A percentile compares a stretch with the other conserved stretches of the same genome.
Evolutionary conservation across 2,797 vertebrate genomes (phyloP).

Genomic region (Thalassophryne amazonica): DNA sequence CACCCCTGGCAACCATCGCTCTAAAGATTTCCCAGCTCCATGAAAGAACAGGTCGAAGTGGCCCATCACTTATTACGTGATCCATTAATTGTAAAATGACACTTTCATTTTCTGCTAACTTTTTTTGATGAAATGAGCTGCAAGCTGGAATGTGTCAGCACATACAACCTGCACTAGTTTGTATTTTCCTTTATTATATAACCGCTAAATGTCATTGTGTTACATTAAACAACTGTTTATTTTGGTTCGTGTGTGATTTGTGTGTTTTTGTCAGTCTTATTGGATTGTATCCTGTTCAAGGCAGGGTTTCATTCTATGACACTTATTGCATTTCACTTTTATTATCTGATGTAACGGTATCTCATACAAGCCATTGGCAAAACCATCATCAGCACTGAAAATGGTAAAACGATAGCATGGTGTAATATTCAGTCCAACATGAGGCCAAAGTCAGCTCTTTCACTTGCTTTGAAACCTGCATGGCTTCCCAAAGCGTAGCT

Average conservation of each 20-base stretch:
- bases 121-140: constrained; percentile 35
- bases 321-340: neutral
- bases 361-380: too few species aligned
- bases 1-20: constrained; percentile 89
- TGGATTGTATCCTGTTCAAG: neutral
- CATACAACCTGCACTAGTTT: constrained; percentile 5
- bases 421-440: too few species aligned
- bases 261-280: neutral
- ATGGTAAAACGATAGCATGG: too few species aligned
- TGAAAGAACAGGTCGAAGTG: constrained; percentile 84
- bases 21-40: constrained; percentile 92
- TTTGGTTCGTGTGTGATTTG: constrained; percentile 21
- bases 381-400: too few species aligned
- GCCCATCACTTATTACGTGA: constrained; percentile 92
- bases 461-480: too few species aligned
- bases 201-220: constrained; percentile 9
- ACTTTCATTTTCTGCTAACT: constrained; percentile 1
- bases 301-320: neutral
- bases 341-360: too few species aligned
- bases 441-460: too few species aligned
- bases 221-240: constrained; percentile 49
- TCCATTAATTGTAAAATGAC: neutral
- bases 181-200: constrained; percentile 9
- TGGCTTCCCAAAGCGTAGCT: too few species aligned
- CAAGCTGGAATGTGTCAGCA: constrained; percentile 12